Conservation (phyloP, 2,797 vertebrate genomes). For the Rhinogobio ventralis region DNA sequence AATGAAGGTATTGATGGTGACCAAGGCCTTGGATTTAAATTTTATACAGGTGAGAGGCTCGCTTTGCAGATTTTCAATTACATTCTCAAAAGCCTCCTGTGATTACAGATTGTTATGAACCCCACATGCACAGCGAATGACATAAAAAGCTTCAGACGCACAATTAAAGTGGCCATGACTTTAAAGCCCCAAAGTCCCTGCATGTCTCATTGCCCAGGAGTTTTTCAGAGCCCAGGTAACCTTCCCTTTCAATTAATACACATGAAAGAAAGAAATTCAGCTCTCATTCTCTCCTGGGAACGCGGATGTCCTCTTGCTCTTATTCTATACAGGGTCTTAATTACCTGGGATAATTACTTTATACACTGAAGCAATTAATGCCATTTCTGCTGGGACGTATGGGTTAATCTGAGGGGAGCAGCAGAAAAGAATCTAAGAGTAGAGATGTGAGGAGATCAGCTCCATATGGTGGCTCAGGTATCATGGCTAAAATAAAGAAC, state of each 20-base stretch:
- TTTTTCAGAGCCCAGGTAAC: slow-evolving; percentile 67
- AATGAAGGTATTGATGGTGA: slow-evolving; percentile 44
- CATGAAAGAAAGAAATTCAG: slow-evolving; percentile 76
- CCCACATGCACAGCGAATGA: slow-evolving; percentile 34
- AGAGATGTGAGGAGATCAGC: slow-evolving; percentile 20
- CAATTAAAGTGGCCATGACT: slow-evolving; percentile 57
- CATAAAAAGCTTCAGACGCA: slow-evolving; percentile 57
- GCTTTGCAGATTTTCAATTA: slow-evolving; percentile 56
- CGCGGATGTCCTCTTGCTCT: slow-evolving; percentile 59
- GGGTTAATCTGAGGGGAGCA: slow-evolving; percentile 46
- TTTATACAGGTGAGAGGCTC: slow-evolving; percentile 38
- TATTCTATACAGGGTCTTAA: slow-evolving; percentile 81
- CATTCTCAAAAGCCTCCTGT: slow-evolving; percentile 49
- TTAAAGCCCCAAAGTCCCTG: slow-evolving; percentile 54
- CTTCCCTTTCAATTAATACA: slow-evolving; percentile 80
- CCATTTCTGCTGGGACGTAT: slow-evolving; percentile 72
- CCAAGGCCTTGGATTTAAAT: slow-evolving; percentile 41
- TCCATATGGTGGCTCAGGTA: neutral
- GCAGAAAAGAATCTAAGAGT: slow-evolving; percentile 40
- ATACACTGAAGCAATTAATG: slow-evolving; percentile 82
- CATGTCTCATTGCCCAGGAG: slow-evolving; percentile 67
- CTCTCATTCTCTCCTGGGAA: slow-evolving; percentile 70
- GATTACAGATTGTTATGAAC: slow-evolving; percentile 58
- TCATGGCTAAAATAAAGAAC: neutral
- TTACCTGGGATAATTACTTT: slow-evolving; percentile 87